phyloP scores from a whole-genome alignment of 1,140 invertebrate species.

The Papilio polytes region DNA sequence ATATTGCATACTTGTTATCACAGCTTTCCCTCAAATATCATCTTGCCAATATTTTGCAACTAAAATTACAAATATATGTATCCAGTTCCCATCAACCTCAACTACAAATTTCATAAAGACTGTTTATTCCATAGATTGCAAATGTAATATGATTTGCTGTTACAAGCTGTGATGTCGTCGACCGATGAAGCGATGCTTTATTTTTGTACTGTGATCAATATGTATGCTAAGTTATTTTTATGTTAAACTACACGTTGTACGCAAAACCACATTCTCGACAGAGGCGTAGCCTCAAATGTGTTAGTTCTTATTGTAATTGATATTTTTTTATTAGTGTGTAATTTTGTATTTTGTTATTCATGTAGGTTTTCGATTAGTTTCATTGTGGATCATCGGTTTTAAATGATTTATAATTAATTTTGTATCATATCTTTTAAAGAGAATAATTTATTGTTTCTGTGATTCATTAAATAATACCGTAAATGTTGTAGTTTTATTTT shows the following conservation, averaged over 20 bases:
- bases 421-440: conserved; percentile 53
- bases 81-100: background rate
- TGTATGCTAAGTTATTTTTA: conserved; percentile 68
- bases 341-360: conserved; percentile 56
- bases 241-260: conserved; percentile 41
- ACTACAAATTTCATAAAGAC: conserved; percentile 37
- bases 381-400: conserved; percentile 42
- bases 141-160: conserved; percentile 65
- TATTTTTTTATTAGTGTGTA: conserved; percentile 37
- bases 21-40: conserved; percentile 13
- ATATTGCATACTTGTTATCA: conserved; percentile 19
- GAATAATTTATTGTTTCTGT: conserved; percentile 73
- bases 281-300: conserved; percentile 48
- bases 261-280: conserved; percentile 42
- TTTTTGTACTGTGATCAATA: conserved; percentile 81
- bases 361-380: conserved; percentile 38
- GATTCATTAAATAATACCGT: conserved; percentile 66
- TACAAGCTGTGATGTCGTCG: conserved; percentile 76
- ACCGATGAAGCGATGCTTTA: conserved; percentile 80
- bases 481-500: conserved; percentile 20
- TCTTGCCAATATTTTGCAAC: conserved; percentile 15
- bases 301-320: conserved; percentile 51
- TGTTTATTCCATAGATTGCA: conserved; percentile 50
- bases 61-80: background rate
- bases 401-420: conserved; percentile 48